These are phyloP conservation scores for Drosophila monieri DNA, from an alignment of 2,888 invertebrate species.

Conservation along the genomic window DNA sequence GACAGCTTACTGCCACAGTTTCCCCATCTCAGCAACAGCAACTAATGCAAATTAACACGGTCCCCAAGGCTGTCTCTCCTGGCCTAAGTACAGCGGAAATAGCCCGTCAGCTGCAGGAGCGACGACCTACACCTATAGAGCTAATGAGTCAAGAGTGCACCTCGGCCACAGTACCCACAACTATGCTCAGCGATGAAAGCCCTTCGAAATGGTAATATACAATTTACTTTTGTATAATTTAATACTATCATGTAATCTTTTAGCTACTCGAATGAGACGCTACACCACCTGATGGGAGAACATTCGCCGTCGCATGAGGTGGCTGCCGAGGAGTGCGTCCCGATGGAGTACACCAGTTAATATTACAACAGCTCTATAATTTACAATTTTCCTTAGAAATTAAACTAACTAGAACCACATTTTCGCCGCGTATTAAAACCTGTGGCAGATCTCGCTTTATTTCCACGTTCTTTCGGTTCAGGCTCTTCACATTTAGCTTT, in stretches of 20 bases:
- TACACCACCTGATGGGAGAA: constrained; percentile 89
- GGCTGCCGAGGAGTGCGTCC: constrained; percentile 91
- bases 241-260: not conserved
- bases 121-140: constrained; percentile 89
- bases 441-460: constrained; percentile 89
- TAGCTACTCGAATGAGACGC: constrained; percentile 91
- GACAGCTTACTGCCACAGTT: constrained; percentile 79
- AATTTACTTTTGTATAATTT: not conserved
- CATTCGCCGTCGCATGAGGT: constrained; percentile 90
- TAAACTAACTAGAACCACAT: constrained; percentile 87
- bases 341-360: constrained; percentile 86
- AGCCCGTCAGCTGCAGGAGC: constrained; percentile 93
- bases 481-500: constrained; percentile 85
- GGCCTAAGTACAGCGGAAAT: constrained; percentile 97
- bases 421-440: constrained; percentile 90
- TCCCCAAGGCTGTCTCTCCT: constrained; percentile 88
- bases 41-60: constrained; percentile 25
- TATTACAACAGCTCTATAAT: constrained; percentile 11
- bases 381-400: constrained; percentile 39
- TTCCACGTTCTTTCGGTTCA: constrained; percentile 87
- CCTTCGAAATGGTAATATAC: constrained; percentile 90
- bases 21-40: constrained; percentile 56
- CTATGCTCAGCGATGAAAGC: constrained; percentile 97
- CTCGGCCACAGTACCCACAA: constrained; percentile 94
- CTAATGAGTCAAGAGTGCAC: constrained; percentile 91